These are phyloP conservation scores for Rissa tridactyla DNA, from an alignment of 2,113 vertebrate species.

Conservation along the genomic window DNA sequence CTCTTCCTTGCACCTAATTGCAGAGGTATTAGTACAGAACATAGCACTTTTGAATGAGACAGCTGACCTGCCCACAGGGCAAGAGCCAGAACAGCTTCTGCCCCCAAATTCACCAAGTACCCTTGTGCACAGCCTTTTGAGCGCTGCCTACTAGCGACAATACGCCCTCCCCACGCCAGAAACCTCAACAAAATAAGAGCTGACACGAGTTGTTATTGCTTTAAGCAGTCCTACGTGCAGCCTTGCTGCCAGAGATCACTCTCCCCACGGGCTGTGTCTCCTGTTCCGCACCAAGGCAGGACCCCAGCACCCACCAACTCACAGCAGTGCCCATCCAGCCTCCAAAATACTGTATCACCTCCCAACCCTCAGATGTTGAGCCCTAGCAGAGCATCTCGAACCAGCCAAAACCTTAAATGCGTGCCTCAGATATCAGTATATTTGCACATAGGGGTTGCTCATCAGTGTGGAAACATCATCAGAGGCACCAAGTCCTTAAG, in stretches of 20 bases:
- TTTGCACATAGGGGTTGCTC: not conserved
- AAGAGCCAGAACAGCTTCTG: not conserved
- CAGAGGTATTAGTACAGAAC: not conserved
- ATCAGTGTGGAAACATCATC: not conserved
- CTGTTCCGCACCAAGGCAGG: not conserved
- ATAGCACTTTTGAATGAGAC: not conserved
- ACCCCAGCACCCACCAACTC: not conserved
- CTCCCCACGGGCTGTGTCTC: fast-evolving
- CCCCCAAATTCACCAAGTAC: not conserved
- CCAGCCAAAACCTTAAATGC: not conserved
- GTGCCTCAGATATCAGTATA: not conserved
- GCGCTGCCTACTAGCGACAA: not conserved
- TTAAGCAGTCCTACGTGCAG: not conserved
- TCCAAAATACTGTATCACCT: not conserved
- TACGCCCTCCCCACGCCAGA: not conserved
- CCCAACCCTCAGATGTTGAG: not conserved
- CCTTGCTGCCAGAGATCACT: not conserved
- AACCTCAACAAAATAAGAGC: not conserved
- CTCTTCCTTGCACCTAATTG: not conserved
- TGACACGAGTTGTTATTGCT: not conserved
- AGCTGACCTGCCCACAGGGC: not conserved
- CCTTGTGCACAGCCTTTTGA: not conserved
- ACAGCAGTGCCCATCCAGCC: not conserved
- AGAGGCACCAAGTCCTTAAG: not conserved
- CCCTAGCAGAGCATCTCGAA: not conserved